Evolutionary conservation across 2,888 invertebrate species (phyloP).

Genomic region (Campaea margaritaria): DNA sequence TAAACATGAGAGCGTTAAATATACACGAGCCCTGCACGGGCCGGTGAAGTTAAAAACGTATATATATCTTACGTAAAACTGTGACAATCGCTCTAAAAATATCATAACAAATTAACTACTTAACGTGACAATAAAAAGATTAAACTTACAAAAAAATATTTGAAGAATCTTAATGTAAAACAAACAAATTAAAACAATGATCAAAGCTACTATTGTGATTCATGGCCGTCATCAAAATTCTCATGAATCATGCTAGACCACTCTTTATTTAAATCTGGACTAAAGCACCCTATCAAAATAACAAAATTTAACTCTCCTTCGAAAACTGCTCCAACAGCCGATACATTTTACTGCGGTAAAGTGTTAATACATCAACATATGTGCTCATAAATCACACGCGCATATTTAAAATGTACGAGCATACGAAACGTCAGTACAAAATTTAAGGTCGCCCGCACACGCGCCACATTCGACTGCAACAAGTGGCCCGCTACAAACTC

Average conservation of each 20-base stretch:
- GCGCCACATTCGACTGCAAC: no score
- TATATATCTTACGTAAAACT: no score
- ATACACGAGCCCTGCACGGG: no score
- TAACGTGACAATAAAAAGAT: conserved; percentile 32
- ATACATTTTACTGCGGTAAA: conserved; percentile 9
- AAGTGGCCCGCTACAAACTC: no score
- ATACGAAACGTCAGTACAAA: conserved; percentile 3
- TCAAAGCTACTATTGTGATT: conserved; percentile 10
- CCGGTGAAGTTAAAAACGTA: no score
- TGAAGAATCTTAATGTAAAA: neutral
- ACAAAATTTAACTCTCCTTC: neutral
- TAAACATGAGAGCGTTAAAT: no score
- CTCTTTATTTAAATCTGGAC: neutral
- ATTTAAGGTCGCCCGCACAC: conserved; percentile 1
- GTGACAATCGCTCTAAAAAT: no score
- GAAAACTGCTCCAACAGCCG: neutral
- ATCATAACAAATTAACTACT: neutral
- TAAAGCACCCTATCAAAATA: neutral
- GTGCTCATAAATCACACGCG: conserved; percentile 18
- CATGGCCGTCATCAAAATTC: neutral
- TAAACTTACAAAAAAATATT: neutral
- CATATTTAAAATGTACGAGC: conserved; percentile 24
- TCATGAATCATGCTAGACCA: conserved; percentile 5
- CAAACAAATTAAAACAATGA: conserved; percentile 6
- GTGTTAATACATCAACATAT: conserved; percentile 9